Conservation (phyloP, 2,113 vertebrate genomes). For the Apeltes quadracus region DNA sequence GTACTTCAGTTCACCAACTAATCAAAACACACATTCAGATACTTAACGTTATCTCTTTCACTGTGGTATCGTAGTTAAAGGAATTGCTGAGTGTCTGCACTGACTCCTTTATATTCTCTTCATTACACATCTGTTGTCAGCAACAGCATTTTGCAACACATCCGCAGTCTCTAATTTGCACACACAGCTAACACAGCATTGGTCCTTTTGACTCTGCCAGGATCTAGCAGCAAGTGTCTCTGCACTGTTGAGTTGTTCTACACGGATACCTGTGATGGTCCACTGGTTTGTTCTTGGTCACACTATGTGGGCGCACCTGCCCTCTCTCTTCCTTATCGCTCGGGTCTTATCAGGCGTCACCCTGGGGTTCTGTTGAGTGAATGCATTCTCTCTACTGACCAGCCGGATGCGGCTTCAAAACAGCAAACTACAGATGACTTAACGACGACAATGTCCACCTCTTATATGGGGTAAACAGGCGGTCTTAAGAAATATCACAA, state of each 20-base stretch:
- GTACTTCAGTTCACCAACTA: not conserved
- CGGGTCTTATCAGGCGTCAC: too few species aligned
- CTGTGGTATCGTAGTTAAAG: not conserved
- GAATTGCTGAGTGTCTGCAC: not conserved
- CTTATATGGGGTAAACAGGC: too few species aligned
- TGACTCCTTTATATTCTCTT: not conserved
- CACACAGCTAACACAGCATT: constrained; percentile 11
- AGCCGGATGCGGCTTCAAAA: too few species aligned
- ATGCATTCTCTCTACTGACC: too few species aligned
- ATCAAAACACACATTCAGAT: not conserved
- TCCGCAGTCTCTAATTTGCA: constrained; percentile 1
- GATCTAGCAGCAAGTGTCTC: not conserved
- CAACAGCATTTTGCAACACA: not conserved
- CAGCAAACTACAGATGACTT: too few species aligned
- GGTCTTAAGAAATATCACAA: too few species aligned
- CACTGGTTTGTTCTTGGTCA: too few species aligned
- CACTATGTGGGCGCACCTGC: too few species aligned
- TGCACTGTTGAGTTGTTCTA: not conserved
- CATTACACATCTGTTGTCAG: not conserved
- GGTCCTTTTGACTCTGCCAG: not conserved
- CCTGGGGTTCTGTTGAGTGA: too few species aligned
- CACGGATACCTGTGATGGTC: too few species aligned
- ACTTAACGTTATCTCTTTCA: not conserved
- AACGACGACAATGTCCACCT: too few species aligned
- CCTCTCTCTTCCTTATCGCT: too few species aligned